Evolutionary conservation across 1,140 invertebrate species (phyloP), one percentile per base, ranked within the genome.

Genomic region (Drosophila murphyi): DNA sequence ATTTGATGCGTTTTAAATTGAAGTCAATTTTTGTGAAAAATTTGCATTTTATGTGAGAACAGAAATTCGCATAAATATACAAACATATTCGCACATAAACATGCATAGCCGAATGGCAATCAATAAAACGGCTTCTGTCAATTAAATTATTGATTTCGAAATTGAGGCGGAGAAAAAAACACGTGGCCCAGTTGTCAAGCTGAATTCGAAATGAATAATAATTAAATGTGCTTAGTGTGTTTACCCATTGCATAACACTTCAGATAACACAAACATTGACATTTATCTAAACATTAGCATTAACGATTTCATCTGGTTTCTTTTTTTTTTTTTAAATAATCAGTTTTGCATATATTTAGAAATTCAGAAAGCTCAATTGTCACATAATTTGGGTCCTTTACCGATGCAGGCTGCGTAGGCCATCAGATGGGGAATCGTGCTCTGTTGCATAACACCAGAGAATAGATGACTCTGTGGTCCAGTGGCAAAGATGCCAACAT

Each of bases 391-490:
- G 50, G 77, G 64, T 0, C 90, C 90, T 37, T 83, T 52, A 5
- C 94, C 94, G 28, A 95, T 92, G 68, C 95, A 95, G 0, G 93
- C 92, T 0, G 95, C 94, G 70, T 95, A 96, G 2, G 95, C 95
- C 82, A 97, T 95, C 28, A 95, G 94, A 85, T 97, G 96, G 32
- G 96, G 95, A 12, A 97, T 95, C 76, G 96, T 95, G 87, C 94
- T 95, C 91, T 97, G 96, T 74, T 97, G 96, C 89, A 96, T 95
- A 2, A 96, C 94, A n/a, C 96, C 96, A 29, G 94, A 93, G 64
- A 97, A 94, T 3, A 97, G 92, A 82, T 97, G 96, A 4, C 68
- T 72, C 39, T 89, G 85, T 0, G 97, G 96, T 4, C 93, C 93
- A 1, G 81, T 93, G 0, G 95, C 95, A 87, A 94, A 96, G 6